Percentiles rank a stretch among this genome's conserved stretches.
phyloP scores from a whole-genome alignment of 2,113 vertebrate species.

The Scytalopus superciliaris region DNA sequence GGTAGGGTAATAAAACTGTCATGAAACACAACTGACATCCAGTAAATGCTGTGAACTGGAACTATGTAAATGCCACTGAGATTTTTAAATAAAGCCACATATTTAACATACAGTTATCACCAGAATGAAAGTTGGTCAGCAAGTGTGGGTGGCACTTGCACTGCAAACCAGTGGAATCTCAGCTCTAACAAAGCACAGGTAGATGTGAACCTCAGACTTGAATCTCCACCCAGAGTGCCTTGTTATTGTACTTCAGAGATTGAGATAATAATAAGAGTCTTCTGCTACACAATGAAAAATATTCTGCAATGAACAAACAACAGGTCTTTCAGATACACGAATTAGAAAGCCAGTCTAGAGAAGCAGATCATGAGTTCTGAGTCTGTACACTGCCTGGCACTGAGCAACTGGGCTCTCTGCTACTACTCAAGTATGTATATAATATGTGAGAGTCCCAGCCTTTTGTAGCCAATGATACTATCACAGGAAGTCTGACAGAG shows the following conservation, averaged over 20 bases:
- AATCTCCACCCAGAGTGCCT: not conserved
- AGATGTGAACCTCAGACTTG: not conserved
- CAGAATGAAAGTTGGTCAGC: not conserved
- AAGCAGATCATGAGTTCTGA: not conserved
- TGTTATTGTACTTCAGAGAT: not conserved
- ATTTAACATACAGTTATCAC: not conserved
- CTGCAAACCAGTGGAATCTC: not conserved
- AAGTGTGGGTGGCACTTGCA: not conserved
- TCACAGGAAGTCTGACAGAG: not conserved
- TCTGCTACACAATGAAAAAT: not conserved
- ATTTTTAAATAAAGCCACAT: not conserved
- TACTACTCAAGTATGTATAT: accelerated
- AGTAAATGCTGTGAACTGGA: not conserved
- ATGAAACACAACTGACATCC: not conserved
- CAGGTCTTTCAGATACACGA: not conserved
- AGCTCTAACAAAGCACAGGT: not conserved
- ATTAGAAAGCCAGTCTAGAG: not conserved
- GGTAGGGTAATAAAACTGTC: conserved; percentile 23
- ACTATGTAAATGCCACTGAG: conserved; percentile 5
- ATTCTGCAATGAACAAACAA: not conserved
- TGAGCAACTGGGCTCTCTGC: not conserved
- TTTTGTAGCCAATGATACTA: not conserved
- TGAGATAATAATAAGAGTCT: not conserved
- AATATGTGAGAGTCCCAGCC: not conserved
- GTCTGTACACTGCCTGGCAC: too few relatives aligned